Evolutionary conservation across 2,113 vertebrate genomes (phyloP), one percentile per base, ranked within the genome.

Genomic region (Misgurnus anguillicaudatus): DNA sequence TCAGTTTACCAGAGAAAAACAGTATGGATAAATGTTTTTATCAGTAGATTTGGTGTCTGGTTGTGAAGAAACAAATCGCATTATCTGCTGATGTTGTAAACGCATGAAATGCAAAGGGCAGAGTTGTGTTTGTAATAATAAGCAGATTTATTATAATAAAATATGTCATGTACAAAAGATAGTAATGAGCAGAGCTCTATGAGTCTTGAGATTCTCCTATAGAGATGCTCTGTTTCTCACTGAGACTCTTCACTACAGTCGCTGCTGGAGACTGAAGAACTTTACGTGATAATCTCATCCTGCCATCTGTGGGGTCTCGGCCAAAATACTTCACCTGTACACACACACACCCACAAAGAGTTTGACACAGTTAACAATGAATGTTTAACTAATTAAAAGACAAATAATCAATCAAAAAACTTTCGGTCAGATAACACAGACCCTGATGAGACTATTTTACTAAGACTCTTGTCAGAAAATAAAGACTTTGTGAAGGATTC

Each of bases 281-380:
- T 92, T 99, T 99, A 0, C 97, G 91, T 0, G 98, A 99, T 17
- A 99, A 93, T 71, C 98, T 94, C 97, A 99, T 98, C 83, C 97
- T 94, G 24, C 98, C 98, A 47, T 99, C 97, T 19, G 94, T 96
- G 2, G 98, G 98, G 85, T 99, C 97, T 2, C 97, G 95, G 62
- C 98, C 98, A 67, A 99, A 99, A 85, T 96, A 99, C 84, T 99
- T 99, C 4, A 99, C 97, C 98, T 99, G 67, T 0, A 17, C 48
- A 71, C 48, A 6, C 48, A 6, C 63, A n/a, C n/a, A n/a, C n/a
- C n/a, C n/a, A n/a, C n/a, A 16, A 19, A 45, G 42, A 45, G 42
- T 45, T 45, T 10, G 10, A 45, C 42, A 9, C 42, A 45, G 42
- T 45, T 31, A 31, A 31, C 24, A 31, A 31, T n/a, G n/a, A n/a